Evolutionary conservation across 1,140 invertebrate genomes (phyloP).

Genomic region (Hypothenemus hampei): DNA sequence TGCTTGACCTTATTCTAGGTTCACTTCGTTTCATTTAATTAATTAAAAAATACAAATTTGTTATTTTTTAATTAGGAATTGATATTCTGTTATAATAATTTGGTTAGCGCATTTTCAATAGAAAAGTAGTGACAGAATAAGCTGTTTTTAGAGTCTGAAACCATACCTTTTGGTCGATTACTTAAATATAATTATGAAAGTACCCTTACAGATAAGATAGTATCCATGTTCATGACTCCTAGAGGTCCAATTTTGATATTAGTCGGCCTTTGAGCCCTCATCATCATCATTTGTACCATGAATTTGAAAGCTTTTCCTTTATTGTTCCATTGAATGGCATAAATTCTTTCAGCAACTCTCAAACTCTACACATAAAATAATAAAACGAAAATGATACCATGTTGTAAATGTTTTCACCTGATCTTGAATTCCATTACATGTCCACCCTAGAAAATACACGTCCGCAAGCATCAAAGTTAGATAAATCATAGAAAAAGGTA

Average conservation of each 20-base stretch:
- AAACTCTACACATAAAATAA: conserved; percentile 2
- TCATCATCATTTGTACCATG: conserved; percentile 6
- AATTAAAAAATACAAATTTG: too few species aligned
- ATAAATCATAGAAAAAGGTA: background rate
- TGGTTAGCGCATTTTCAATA: too few species aligned
- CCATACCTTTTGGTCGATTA: background rate
- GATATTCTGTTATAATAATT: too few species aligned
- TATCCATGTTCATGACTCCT: conserved; percentile 2
- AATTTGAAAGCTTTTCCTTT: conserved; percentile 1
- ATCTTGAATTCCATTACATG: conserved; percentile 3
- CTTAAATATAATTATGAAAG: background rate
- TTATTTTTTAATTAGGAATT: too few species aligned
- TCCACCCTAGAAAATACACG: conserved; percentile 6
- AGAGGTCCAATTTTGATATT: conserved; percentile 7
- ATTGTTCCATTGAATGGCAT: conserved; percentile 4
- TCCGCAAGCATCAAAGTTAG: background rate
- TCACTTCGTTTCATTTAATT: too few species aligned
- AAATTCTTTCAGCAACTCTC: background rate
- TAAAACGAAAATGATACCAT: background rate
- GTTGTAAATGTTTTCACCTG: background rate
- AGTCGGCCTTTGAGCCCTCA: conserved; percentile 8
- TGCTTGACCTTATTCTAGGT: too few species aligned
- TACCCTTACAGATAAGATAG: conserved; percentile 6
- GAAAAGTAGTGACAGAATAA: too few species aligned
- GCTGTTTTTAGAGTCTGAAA: conserved; percentile 12